These are phyloP conservation scores for Aurelia aurita DNA, from an alignment of 30 jellyfish, hydroid and myxozoan genomes.

Conservation along the genomic window DNA sequence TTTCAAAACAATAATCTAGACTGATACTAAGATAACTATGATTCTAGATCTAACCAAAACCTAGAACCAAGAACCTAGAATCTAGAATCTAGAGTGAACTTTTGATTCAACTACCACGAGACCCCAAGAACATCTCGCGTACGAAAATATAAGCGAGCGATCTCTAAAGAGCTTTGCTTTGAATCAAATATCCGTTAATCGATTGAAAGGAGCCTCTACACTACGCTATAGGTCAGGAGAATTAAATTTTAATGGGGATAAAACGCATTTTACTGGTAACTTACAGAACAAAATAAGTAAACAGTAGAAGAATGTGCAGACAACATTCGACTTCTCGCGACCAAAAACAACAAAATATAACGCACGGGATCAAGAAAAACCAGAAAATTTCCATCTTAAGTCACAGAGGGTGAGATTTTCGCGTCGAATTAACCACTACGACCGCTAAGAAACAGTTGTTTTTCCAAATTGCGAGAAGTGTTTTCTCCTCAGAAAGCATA, in stretches of 20 bases:
- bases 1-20: conserved; percentile 1
- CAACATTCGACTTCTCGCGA: conserved; percentile 23
- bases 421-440: conserved; percentile 15
- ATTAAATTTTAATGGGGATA: conserved; percentile 66
- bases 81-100: no score
- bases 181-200: neutral
- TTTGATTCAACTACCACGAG: no score
- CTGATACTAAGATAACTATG: no score
- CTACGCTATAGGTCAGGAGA: conserved; percentile 64
- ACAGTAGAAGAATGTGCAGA: neutral
- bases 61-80: no score
- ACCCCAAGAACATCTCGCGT: no score
- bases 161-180: neutral
- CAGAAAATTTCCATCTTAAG: neutral
- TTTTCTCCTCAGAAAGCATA: conserved; percentile 1
- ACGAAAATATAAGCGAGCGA: neutral
- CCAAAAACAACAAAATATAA: conserved; percentile 30
- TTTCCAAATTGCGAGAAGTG: neutral
- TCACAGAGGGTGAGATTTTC: no score
- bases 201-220: conserved; percentile 7
- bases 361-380: neutral
- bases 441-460: conserved; percentile 8
- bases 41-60: no score
- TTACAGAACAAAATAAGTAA: conserved; percentile 12
- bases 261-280: conserved; percentile 66